Evolutionary conservation across 2,888 invertebrate genomes (phyloP).

Genomic region (Aporophyla nigra): DNA sequence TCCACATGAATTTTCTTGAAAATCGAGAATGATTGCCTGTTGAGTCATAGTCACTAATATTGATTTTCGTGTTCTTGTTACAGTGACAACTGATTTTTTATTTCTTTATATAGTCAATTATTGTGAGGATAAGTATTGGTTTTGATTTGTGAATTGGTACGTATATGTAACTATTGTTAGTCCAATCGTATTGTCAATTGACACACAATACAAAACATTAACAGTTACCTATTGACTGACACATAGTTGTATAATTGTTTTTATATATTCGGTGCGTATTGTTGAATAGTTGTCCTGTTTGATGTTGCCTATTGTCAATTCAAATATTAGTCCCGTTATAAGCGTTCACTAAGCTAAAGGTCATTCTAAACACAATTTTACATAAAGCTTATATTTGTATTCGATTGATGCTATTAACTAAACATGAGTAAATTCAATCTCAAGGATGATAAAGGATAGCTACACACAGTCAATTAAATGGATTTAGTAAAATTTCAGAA

Average conservation of each 20-base stretch:
- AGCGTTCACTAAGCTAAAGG: neutral
- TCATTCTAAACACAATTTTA: neutral
- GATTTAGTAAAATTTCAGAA: no score
- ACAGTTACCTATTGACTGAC: slow-evolving; percentile 28
- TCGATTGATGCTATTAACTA: neutral
- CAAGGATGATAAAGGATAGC: no score
- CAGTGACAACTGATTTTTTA: no score
- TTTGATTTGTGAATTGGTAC: slow-evolving; percentile 4
- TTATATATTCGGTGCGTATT: slow-evolving; percentile 2
- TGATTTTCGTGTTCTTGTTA: neutral
- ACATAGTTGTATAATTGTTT: slow-evolving; percentile 10
- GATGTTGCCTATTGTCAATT: slow-evolving; percentile 24
- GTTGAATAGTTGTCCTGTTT: slow-evolving; percentile 32
- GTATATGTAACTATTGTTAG: neutral
- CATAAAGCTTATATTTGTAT: neutral
- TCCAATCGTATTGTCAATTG: no score
- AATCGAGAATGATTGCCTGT: neutral
- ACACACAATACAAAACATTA: slow-evolving; percentile 6
- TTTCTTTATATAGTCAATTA: neutral
- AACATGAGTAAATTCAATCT: neutral
- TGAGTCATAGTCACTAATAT: neutral
- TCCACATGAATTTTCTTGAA: neutral
- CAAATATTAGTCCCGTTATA: slow-evolving; percentile 33
- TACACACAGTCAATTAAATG: neutral
- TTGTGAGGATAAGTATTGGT: neutral